Evolutionary conservation across 2,113 vertebrate genomes (phyloP).

Genomic region (Hemibagrus wyckioides): DNA sequence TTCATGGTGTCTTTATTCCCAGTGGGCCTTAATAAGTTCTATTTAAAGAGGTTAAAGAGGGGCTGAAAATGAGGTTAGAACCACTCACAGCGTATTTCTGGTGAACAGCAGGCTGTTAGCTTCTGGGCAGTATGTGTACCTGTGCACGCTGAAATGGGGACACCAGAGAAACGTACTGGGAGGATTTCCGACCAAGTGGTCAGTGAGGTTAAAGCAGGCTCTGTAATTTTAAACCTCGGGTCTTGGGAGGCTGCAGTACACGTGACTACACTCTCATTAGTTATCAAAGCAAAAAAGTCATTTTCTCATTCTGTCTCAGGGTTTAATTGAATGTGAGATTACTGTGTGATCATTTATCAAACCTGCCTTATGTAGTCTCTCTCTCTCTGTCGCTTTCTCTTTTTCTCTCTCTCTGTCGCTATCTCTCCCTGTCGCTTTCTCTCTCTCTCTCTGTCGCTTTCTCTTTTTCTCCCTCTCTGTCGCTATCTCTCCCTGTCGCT

Average conservation of each 20-base stretch:
- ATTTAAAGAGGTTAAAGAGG: slow-evolving; percentile 17
- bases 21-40: slow-evolving; percentile 17
- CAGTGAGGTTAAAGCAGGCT: background rate
- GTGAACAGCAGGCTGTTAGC: background rate
- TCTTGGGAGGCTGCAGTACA: background rate
- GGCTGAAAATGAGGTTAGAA: background rate
- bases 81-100: background rate
- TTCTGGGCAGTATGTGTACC: background rate
- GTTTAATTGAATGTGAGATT: background rate
- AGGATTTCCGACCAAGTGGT: background rate
- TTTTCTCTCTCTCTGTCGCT: too few species aligned
- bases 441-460: background rate
- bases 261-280: background rate
- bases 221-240: background rate
- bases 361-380: background rate
- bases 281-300: background rate
- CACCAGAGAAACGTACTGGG: background rate
- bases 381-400: background rate
- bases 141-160: background rate
- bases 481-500: too few species aligned
- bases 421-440: too few species aligned
- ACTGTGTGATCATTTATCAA: background rate
- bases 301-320: background rate
- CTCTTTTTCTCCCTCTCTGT: background rate
- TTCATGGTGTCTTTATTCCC: slow-evolving; percentile 10